A percentile compares a stretch with the other conserved stretches of the same genome.
phyloP scores from a whole-genome alignment of 2,113 vertebrate genomes.

The Thalassarche chlororhynchos region DNA sequence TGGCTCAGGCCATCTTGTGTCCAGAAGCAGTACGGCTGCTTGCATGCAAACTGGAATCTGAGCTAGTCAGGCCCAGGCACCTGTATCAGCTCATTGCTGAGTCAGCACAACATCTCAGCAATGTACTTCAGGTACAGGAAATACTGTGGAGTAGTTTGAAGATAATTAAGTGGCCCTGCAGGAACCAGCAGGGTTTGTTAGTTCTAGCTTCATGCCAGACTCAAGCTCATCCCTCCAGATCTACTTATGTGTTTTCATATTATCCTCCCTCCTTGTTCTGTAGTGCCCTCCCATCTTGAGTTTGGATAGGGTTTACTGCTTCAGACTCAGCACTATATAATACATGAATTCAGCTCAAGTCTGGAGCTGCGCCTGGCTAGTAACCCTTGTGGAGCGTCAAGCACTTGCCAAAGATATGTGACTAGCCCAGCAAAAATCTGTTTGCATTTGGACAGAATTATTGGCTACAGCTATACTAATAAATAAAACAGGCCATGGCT shows the following conservation, averaged over 20 bases:
- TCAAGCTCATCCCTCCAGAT: background rate
- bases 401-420: constrained; percentile 21
- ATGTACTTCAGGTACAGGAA: background rate
- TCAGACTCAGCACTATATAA: background rate
- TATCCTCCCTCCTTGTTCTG: background rate
- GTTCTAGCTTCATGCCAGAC: background rate
- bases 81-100: background rate
- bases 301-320: background rate
- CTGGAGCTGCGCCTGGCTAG: background rate
- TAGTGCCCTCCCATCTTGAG: background rate
- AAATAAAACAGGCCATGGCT: constrained; percentile 23
- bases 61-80: background rate
- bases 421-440: constrained; percentile 39
- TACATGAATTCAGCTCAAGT: background rate
- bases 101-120: background rate
- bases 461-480: constrained; percentile 15
- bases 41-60: background rate
- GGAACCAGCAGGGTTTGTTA: background rate
- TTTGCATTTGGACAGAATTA: constrained; percentile 43
- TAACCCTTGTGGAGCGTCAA: background rate
- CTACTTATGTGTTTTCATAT: background rate
- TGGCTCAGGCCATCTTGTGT: constrained; percentile 28
- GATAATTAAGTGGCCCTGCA: background rate
- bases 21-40: background rate
- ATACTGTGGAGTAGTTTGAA: background rate